Base-by-base conservation (phyloP, 53 echinoderm and acorn worm genomes). In the Astropecten irregularis region DNA sequence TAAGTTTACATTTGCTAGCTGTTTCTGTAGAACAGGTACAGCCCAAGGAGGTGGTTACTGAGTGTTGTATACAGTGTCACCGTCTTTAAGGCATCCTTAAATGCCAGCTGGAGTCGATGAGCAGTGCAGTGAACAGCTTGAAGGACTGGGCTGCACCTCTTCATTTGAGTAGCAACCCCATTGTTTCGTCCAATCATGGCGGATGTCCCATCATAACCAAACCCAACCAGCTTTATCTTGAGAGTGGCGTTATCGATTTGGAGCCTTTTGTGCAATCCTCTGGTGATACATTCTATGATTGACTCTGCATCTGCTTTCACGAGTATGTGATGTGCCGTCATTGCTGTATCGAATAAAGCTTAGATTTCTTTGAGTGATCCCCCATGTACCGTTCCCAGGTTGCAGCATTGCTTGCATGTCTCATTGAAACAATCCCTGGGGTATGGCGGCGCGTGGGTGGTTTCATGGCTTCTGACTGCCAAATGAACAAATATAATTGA, bases 121-220 rank as follows among this genome's bases (percentile, higher is more conserved):
- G 76, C 76, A 51, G 55, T 53, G 50, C 76, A 76, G 55, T 76
- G 76, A 4, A 76, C 57, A 18, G 76, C 76, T 51, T 76, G 76
- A n/a, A 76, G 54, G 25, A 33, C 76, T 51, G 52, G 52, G 39
- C 20, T 76, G 39, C 28, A 29, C 34, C 50, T 32, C 57, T 56
- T 76, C 55, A 76, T 29, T n/a, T 33, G 16, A 31, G 53, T n/a
- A 22, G 57, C 52, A 53, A 76, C 65, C 30, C 89, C 89, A 61
- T 71, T 86, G 52, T 82, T 89, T 13, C 71, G 71, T 14, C 93
- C 93, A 23, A 84, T 74, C 93, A 93, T 93, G 26, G 89, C 93
- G 1, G 86, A 70, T 10, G 86, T 89, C 26, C 92, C 89, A 39
- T 92, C 92, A 26, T 66, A 71, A 9, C 85, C 92, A 52, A 92